phyloP scores from a whole-genome alignment of 2,888 invertebrate species.

The Cephus pulcher region DNA sequence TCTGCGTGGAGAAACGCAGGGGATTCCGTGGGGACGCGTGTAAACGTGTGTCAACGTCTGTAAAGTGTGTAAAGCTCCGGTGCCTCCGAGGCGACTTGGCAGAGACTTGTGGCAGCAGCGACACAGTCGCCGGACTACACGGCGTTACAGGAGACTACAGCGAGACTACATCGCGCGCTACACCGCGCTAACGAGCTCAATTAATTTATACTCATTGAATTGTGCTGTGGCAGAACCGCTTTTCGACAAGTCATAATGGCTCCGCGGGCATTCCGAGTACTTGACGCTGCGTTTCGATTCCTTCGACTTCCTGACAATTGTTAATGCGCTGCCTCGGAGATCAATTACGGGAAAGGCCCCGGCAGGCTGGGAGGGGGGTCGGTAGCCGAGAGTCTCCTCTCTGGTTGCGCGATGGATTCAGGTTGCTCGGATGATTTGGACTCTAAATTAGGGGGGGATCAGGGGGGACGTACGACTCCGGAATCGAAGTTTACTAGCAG shows the following conservation, averaged over 20 bases:
- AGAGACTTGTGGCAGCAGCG: neutral
- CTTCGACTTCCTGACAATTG: conserved; percentile 2
- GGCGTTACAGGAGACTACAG: neutral
- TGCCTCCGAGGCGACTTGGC: neutral
- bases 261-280: conserved; percentile 42
- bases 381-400: neutral
- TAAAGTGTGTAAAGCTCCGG: neutral
- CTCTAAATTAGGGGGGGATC: neutral
- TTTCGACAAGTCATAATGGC: conserved; percentile 47
- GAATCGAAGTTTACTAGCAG: conserved; percentile 16
- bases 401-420: neutral
- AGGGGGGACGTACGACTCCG: neutral
- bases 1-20: neutral
- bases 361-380: neutral
- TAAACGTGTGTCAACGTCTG: conserved; percentile 5
- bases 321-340: neutral
- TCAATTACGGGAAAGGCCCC: neutral
- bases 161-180: conserved; percentile 6
- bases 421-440: neutral
- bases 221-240: conserved; percentile 41
- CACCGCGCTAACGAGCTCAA: conserved; percentile 49
- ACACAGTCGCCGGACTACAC: neutral
- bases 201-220: conserved; percentile 54
- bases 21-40: neutral
- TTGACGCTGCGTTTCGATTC: conserved; percentile 29